Evolutionary conservation across 1,140 invertebrate species (phyloP).

Genomic region (Neotoxoptera formosana): DNA sequence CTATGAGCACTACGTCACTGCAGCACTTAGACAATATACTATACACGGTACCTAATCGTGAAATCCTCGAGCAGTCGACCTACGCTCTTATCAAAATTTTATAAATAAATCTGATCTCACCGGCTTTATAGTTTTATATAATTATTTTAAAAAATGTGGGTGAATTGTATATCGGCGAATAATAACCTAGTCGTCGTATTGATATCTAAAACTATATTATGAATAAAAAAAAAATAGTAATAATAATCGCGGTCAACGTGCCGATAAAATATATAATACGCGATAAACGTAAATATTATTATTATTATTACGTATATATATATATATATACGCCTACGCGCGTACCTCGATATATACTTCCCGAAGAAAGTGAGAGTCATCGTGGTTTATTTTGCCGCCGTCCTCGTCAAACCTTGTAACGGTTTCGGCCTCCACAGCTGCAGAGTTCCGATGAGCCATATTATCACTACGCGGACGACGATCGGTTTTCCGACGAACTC

Average conservation of each 20-base stretch:
- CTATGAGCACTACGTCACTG: no score
- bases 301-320: background rate
- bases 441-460: background rate
- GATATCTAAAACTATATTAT: no score
- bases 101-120: no score
- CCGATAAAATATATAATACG: background rate
- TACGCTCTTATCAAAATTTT: no score
- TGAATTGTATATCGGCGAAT: no score
- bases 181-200: no score
- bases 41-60: background rate
- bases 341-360: background rate
- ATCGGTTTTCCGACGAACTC: background rate
- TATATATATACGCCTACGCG: background rate
- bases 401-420: background rate
- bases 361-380: background rate
- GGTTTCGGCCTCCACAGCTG: background rate
- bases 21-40: no score
- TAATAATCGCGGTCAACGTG: background rate
- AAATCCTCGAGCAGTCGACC: background rate
- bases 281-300: background rate
- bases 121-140: no score
- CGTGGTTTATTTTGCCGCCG: background rate
- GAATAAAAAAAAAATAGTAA: no score
- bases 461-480: background rate
- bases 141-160: no score